Evolutionary conservation across 1,140 invertebrate genomes (phyloP), one percentile per base, ranked within the genome.

Genomic region (Zaprionus capensis): DNA sequence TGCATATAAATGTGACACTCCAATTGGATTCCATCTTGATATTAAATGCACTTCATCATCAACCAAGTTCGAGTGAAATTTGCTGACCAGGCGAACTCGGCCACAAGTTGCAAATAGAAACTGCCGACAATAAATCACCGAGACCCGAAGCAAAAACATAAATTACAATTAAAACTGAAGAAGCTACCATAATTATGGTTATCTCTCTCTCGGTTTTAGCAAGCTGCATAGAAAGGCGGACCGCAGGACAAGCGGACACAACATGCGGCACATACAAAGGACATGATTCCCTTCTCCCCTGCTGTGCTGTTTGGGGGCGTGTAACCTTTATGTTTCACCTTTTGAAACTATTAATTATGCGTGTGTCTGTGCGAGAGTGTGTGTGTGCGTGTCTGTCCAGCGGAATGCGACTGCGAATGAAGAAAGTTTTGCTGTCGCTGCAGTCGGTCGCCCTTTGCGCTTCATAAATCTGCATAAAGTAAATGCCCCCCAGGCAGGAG

Each of bases 141-240:
- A 34, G 71, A 36, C 55, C 46, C 63, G 62, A 72, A 67, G 83
- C 65, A 61, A 56, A 59, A 62, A 56, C 85, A 86, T 86, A 86
- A 86, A 86, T 86, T 86, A 86, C 82, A 86, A 86, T 86, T 86
- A 86, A 87, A 83, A 73, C 84, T 74, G 62, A 76, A 71, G 82
- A 76, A 71, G 67, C 46, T 51, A 51, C 7, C 67, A 71, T 86
- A 83, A 86, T 83, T 87, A 87, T 74, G 4, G 70, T 69, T 87
- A 80, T 79, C 71, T 82, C 20, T 41, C 56, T 68, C 67, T 80
- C 53, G 61, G 66, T 63, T 64, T 61, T 66, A 58, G 38, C 31
- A 31, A 58, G 44, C 1, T 57, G 24, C 0, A 34, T 31, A 0
- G 2, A 3, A 31, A 31, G 31, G 31, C 31, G 31, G 31, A 34